Base-by-base conservation (phyloP, 2,797 vertebrate genomes). In the Pachyuromys duprasi region DNA sequence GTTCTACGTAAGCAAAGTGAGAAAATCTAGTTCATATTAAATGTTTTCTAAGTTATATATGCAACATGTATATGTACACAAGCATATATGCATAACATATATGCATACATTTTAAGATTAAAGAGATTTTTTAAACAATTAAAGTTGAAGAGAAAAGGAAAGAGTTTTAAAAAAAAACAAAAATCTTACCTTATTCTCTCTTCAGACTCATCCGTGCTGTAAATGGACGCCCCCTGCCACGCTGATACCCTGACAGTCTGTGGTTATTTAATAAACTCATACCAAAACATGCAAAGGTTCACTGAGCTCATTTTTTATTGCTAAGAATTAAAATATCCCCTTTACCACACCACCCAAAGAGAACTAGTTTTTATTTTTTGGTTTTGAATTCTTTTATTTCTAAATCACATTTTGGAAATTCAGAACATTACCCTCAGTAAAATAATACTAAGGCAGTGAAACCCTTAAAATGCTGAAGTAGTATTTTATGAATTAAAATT, bases 201-300 rank as follows among this genome's bases (percentile, higher is more conserved):
- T 99, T 99, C 99, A 99, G 99, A 99, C 99, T 99, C 98, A 98
- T 99, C 99, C 99, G 98, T 99, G 99, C 99, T 99, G 99, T 99
- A 99, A 99, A 99, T 99, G 99, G 99, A 99, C 99, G 99, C 99
- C 99, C 99, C 99, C 99, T 99, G 98, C 99, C 99, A 99, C 98
- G 97, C 98, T 99, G 99, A 99, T 97, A 98, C 98, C 99, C 99
- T 99, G 99, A 99, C 98, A 99, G 99, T 99, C 99, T 98, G 99
- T 99, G 98, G 99, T 99, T 99, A 99, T 98, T 99, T 97, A 98
- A 99, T 98, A 98, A 99, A 99, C 99, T 99, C 98, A 98, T 98
- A 98, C 98, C 99, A 99, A 99, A 99, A 99, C 99, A 99, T 99
- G 99, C 99, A 99, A 99, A 99, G 99, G 99, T 99, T 99, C 99